These are phyloP conservation scores for Sebastes diploproa DNA, from an alignment of 2,797 vertebrate genomes.

Conservation along the genomic window DNA sequence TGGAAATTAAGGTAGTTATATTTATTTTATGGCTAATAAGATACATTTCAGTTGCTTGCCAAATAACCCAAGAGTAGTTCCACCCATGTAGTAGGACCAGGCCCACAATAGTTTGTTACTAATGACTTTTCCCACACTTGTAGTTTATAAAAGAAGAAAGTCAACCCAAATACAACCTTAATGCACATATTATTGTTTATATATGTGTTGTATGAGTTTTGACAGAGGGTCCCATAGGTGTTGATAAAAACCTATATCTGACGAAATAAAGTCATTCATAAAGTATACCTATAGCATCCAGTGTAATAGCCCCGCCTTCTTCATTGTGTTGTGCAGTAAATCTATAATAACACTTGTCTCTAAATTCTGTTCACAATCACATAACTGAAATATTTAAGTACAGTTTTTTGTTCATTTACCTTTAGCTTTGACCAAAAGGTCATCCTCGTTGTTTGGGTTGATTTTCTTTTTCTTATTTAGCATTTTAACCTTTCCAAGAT, in stretches of 20 bases:
- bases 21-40: not conserved
- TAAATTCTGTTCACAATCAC: not conserved
- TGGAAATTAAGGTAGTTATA: not conserved
- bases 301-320: not conserved
- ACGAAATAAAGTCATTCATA: not conserved
- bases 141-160: slow-evolving; percentile 31
- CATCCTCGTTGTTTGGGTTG: slow-evolving; percentile 38
- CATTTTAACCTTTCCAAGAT: slow-evolving; percentile 13
- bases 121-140: slow-evolving; percentile 15
- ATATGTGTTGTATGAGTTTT: not conserved
- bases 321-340: not conserved
- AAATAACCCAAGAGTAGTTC: not conserved
- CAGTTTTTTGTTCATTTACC: not conserved
- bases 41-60: not conserved
- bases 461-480: slow-evolving; percentile 40
- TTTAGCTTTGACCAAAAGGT: not conserved
- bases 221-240: not conserved
- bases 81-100: slow-evolving; percentile 5
- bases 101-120: not conserved
- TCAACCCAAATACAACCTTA: slow-evolving; percentile 29
- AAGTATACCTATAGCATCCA: not conserved
- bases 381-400: not conserved
- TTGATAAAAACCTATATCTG: not conserved
- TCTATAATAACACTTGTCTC: not conserved
- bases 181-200: not conserved